Percentiles rank a stretch among this genome's conserved stretches.
These are phyloP conservation scores for Sycophila texana DNA, from an alignment of 2,888 invertebrate genomes.

Conservation along the genomic window DNA sequence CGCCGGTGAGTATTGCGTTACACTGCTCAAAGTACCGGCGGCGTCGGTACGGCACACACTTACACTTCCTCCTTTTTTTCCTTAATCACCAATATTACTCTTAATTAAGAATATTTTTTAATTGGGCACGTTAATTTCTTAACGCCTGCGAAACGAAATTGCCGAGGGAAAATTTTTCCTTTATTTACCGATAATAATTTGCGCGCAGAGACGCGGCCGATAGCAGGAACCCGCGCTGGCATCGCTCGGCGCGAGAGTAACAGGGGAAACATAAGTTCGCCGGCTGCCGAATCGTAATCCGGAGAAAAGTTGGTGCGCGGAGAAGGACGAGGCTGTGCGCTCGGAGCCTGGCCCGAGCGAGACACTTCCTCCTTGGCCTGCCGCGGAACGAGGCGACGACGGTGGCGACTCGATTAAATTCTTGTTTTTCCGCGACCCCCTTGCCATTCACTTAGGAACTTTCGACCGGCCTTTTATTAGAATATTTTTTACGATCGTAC, in stretches of 20 bases:
- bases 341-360: neutral
- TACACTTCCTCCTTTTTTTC: neutral
- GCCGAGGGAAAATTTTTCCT: too few species aligned
- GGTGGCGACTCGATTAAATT: slow-evolving; percentile 25
- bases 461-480: too few species aligned
- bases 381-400: neutral
- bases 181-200: too few species aligned
- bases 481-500: too few species aligned
- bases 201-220: too few species aligned
- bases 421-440: slow-evolving; percentile 21
- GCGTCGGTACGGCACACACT: neutral
- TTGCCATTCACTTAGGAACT: too few species aligned
- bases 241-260: neutral
- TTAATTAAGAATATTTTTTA: slow-evolving; percentile 12
- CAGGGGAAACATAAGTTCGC: slow-evolving; percentile 10
- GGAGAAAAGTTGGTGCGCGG: neutral
- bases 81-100: slow-evolving; percentile 9
- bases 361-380: neutral
- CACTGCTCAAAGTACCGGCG: too few species aligned
- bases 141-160: neutral
- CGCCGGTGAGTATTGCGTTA: neutral
- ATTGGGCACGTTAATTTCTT: neutral
- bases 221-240: too few species aligned
- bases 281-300: neutral
- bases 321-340: neutral